These are phyloP conservation scores for Dioctria linearis DNA, from an alignment of 2,888 invertebrate species.

Conservation along the genomic window DNA sequence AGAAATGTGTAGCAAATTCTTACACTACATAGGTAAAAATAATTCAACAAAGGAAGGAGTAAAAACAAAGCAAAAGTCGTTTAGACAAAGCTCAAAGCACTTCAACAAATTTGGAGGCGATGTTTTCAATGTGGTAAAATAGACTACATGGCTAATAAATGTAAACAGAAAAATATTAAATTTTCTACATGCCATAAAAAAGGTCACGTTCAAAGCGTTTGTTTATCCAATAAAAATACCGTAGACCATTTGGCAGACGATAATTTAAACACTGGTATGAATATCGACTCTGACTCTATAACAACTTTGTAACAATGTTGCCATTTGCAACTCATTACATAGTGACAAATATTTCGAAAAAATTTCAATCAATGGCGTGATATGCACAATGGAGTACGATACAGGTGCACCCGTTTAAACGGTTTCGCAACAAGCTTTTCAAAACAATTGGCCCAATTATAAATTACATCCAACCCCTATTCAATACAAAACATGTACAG, in stretches of 20 bases:
- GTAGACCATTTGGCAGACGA: not conserved
- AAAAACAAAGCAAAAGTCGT: not conserved
- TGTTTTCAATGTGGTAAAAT: constrained; percentile 6
- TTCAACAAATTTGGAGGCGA: constrained; percentile 3
- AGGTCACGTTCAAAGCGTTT: not conserved
- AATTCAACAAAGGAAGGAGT: not conserved
- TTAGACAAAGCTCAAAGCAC: not conserved
- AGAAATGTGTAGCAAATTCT: not conserved
- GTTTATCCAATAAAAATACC: no score
- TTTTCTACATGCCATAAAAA: not conserved
- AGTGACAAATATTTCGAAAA: not conserved
- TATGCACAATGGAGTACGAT: not conserved
- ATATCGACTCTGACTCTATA: not conserved
- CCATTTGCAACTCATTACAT: not conserved
- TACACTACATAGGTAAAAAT: not conserved
- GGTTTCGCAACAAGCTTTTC: not conserved
- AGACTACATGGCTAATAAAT: no score
- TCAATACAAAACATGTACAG: not conserved
- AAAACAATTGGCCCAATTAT: not conserved
- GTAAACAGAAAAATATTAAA: no score
- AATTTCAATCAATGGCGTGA: not conserved
- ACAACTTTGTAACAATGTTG: not conserved
- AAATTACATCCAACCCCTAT: not conserved
- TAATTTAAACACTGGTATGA: not conserved
- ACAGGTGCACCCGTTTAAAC: not conserved